These are phyloP conservation scores for Penaeus chinensis DNA, from an alignment of 1,140 invertebrate species.

Conservation along the genomic window DNA sequence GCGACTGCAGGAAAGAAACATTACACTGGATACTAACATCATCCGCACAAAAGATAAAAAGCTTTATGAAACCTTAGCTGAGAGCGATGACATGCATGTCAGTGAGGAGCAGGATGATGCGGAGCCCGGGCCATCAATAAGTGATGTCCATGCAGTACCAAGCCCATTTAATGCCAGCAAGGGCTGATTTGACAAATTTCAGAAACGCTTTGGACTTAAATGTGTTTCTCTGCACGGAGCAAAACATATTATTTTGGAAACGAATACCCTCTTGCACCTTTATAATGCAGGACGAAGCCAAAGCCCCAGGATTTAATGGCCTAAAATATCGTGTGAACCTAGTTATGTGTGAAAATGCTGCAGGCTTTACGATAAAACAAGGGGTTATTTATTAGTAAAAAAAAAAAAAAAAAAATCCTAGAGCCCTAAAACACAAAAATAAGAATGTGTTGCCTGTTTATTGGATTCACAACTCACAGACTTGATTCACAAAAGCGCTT, in stretches of 20 bases:
- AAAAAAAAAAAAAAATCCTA: no score
- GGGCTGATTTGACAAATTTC: no score
- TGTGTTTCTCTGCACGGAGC: no score
- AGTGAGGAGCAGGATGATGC: no score
- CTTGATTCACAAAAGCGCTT: not conserved
- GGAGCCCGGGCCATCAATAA: no score
- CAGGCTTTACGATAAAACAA: conserved; percentile 5
- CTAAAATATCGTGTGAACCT: not conserved
- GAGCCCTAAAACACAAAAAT: not conserved
- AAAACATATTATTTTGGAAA: not conserved
- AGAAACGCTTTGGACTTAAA: no score
- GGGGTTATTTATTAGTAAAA: conserved; percentile 13
- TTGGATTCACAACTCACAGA: not conserved
- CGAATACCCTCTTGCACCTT: no score
- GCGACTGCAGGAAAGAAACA: conserved; percentile 1
- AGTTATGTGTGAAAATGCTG: not conserved
- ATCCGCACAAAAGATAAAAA: not conserved
- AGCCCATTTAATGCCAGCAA: no score
- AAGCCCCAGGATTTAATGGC: not conserved
- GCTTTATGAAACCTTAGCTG: not conserved
- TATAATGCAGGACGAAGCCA: not conserved
- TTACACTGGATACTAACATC: not conserved
- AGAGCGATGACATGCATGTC: not conserved
- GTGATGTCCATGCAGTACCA: no score
- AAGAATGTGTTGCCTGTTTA: not conserved